Base-by-base conservation (phyloP, 1,140 invertebrate genomes). In the Drosophila suzukii region DNA sequence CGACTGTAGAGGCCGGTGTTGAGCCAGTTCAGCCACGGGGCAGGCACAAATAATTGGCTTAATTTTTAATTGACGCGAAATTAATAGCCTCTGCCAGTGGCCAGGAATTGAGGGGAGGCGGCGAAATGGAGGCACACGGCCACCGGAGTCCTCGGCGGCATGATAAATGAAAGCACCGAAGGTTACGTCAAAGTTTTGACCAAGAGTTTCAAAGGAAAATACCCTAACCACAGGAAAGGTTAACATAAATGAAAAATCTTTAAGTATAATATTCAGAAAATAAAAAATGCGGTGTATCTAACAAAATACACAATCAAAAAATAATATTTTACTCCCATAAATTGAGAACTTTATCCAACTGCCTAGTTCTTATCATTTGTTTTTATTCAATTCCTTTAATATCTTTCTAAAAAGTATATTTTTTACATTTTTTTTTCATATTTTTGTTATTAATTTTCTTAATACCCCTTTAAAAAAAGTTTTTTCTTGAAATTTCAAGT, bases 31-130 rank as follows among this genome's bases (percentile, higher is more conserved):
- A 61, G 73, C 39, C 44, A 58, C 56, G 39, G 72, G 65, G 36
- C 51, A 58, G 65, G 79, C 83, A 83, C 83, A 88, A 88, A 88
- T 88, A 88, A 88, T 88, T 88, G 84, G 84, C 84, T 88, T 88
- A 80, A 88, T 89, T 88, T 88, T 88, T 89, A 88, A 88, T 88
- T 88, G 84, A 89, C 84, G 84, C 80, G 84, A 88, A 88, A 88
- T 88, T 88, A 88, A 88, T 88, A 83, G 84, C 84, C 67, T 88
- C 49, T 63, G 82, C 81, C 63, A 70, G 59, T 41, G 65, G 57
- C 43, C 46, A 57, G 56, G 47, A 65, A 66, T 50, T 44, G 61
- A 44, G 61, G 51, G 51, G 27, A 49, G 65, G 65, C 47, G 51
- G 17, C 32, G 36, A 70, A 71, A 71, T 50, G 41, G 66, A 58